These are phyloP conservation scores for Anthopleura xanthogrammica DNA, from an alignment of 92 coral and sea anemone genomes.

Conservation along the genomic window DNA sequence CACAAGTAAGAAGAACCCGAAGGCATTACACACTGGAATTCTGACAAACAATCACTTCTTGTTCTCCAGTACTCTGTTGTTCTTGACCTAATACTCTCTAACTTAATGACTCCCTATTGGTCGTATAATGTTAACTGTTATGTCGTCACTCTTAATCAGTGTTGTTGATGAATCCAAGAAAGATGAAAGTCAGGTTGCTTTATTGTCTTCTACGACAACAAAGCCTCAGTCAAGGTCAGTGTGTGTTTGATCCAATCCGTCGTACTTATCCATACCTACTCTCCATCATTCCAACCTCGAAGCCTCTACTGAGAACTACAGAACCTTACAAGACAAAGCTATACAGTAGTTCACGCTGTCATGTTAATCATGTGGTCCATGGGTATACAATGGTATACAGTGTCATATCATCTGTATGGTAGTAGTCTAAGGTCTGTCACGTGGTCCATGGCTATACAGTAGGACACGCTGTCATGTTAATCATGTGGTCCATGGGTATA, in stretches of 20 bases:
- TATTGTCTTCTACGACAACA: background rate
- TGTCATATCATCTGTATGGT: background rate
- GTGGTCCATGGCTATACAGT: background rate
- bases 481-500: background rate
- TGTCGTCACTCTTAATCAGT: conserved; percentile 7
- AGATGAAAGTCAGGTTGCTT: conserved; percentile 14
- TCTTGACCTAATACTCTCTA: background rate
- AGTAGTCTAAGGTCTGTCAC: background rate
- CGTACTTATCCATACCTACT: background rate
- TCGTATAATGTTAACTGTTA: conserved; percentile 9
- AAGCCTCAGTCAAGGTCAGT: conserved; percentile 30
- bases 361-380: background rate
- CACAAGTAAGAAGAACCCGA: no score
- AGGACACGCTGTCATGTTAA: background rate
- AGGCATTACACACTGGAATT: no score
- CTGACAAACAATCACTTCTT: no score
- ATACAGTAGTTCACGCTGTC: background rate
- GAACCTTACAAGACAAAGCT: background rate
- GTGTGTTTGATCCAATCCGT: background rate
- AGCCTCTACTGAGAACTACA: no score
- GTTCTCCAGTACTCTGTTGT: background rate
- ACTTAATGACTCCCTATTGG: background rate
- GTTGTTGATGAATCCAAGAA: conserved; percentile 24
- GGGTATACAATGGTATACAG: background rate
- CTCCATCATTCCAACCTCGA: background rate